phyloP scores from a whole-genome alignment of 2,797 vertebrate genomes.

The Cryptoblepharus egeriae region DNA sequence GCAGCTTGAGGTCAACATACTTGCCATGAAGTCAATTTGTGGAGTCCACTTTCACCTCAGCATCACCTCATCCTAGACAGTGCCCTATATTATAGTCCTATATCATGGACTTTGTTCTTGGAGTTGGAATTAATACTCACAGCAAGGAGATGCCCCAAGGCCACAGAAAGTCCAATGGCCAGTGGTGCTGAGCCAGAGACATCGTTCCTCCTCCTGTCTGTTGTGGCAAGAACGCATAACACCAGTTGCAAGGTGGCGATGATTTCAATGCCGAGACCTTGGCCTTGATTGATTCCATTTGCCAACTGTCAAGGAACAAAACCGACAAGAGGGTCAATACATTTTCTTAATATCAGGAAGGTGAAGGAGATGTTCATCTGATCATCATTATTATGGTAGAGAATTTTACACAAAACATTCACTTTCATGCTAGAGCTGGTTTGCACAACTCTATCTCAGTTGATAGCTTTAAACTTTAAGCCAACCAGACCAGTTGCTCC shows the following conservation, averaged over 20 bases:
- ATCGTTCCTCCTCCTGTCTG: constrained; percentile 91
- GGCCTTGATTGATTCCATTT: constrained; percentile 81
- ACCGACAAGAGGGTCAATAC: background rate
- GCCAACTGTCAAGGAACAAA: constrained; percentile 68
- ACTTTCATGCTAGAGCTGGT: background rate
- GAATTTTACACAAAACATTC: background rate
- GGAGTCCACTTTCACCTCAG: background rate
- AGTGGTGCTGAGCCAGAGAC: constrained; percentile 90
- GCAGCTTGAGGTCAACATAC: too few relatives aligned
- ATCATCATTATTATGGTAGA: background rate
- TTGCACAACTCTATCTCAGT: background rate
- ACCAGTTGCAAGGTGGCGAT: constrained; percentile 96
- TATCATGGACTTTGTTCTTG: too few relatives aligned
- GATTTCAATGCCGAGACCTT: constrained; percentile 94
- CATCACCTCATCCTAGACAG: background rate
- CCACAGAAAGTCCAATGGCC: constrained; percentile 95
- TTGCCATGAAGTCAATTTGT: too few relatives aligned
- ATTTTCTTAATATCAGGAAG: background rate
- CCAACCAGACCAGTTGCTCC: too few relatives aligned
- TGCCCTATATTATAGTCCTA: background rate
- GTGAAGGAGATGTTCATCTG: background rate
- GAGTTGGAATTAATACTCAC: constrained; percentile 84
- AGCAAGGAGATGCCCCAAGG: constrained; percentile 92
- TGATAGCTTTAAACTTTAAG: background rate
- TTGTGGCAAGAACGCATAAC: constrained; percentile 94